Evolutionary conservation across 37 sponge, comb jelly and placozoan genomes (phyloP).

Genomic region (Dysidea cf. avara): DNA sequence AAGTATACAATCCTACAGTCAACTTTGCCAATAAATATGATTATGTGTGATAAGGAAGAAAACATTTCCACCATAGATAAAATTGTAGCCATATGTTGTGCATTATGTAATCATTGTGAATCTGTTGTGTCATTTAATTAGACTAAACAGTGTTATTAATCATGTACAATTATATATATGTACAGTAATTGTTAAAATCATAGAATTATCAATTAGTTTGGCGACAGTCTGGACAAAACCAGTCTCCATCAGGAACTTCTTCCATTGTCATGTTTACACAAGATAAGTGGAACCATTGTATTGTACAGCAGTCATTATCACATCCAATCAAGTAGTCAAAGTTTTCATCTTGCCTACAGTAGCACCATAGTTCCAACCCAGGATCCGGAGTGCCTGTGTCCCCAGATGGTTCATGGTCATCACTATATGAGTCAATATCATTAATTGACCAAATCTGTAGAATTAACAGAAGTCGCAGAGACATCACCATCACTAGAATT

Average conservation of each 20-base stretch:
- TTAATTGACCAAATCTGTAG: too few species aligned
- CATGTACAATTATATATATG: not conserved
- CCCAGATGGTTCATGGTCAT: too few species aligned
- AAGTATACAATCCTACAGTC: conserved; percentile 32
- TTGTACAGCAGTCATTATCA: conserved; percentile 8
- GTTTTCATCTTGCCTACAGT: too few species aligned
- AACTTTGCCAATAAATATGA: conserved; percentile 13
- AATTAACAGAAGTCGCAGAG: too few species aligned
- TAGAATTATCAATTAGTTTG: not conserved
- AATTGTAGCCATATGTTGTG: not conserved
- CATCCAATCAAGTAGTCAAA: conserved; percentile 1
- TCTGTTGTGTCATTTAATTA: too few species aligned
- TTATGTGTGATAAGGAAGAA: not conserved
- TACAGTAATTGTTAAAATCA: conserved; percentile 22
- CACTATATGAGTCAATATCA: too few species aligned
- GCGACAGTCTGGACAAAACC: conserved; percentile 40
- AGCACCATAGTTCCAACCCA: too few species aligned
- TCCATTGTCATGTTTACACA: conserved; percentile 13
- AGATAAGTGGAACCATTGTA: conserved; percentile 17
- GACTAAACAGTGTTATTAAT: too few species aligned
- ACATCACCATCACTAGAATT: too few species aligned
- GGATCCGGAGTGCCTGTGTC: too few species aligned
- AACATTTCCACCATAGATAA: conserved; percentile 13
- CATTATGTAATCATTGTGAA: too few species aligned
- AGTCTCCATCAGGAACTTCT: conserved; percentile 13